Percentiles rank a stretch among this genome's conserved stretches.
These are phyloP conservation scores for Trematomus bernacchii DNA, from an alignment of 2,797 vertebrate genomes.

Conservation along the genomic window DNA sequence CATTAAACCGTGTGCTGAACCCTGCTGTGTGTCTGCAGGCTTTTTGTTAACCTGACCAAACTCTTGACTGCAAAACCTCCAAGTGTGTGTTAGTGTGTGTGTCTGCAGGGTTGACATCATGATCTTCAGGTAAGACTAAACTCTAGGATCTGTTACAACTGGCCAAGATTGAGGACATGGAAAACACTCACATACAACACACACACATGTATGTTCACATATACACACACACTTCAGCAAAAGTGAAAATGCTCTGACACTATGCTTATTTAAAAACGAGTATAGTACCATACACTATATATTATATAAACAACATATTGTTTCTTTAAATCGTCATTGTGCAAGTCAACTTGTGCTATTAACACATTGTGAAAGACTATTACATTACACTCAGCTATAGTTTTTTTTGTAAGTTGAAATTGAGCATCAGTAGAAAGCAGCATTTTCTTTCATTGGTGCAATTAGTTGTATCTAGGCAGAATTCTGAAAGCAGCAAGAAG, in stretches of 20 bases:
- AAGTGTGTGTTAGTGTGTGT: constrained; percentile 10
- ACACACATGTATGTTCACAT: neutral
- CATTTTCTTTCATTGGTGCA: too few relatives aligned
- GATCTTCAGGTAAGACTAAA: constrained; percentile 46
- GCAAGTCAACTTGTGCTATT: too few relatives aligned
- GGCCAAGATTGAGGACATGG: neutral
- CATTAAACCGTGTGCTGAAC: constrained; percentile 7
- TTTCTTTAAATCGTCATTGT: too few relatives aligned
- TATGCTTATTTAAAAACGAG: too few relatives aligned
- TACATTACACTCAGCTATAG: too few relatives aligned
- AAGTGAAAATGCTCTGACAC: neutral
- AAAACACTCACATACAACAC: constrained; percentile 7
- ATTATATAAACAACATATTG: too few relatives aligned
- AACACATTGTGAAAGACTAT: too few relatives aligned
- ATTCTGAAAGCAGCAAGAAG: too few relatives aligned
- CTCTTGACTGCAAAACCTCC: constrained; percentile 18
- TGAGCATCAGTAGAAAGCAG: too few relatives aligned
- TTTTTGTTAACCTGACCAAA: neutral
- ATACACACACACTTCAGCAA: neutral
- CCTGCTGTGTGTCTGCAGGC: neutral
- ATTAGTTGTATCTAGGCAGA: too few relatives aligned
- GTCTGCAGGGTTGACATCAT: constrained; percentile 15
- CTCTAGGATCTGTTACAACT: constrained; percentile 32
- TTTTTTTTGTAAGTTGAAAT: too few relatives aligned
- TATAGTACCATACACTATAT: neutral